A percentile compares a stretch with the other conserved stretches of the same genome.
These are phyloP conservation scores for Rhynchonycteris naso DNA, from an alignment of 2,797 vertebrate genomes.

Conservation along the genomic window DNA sequence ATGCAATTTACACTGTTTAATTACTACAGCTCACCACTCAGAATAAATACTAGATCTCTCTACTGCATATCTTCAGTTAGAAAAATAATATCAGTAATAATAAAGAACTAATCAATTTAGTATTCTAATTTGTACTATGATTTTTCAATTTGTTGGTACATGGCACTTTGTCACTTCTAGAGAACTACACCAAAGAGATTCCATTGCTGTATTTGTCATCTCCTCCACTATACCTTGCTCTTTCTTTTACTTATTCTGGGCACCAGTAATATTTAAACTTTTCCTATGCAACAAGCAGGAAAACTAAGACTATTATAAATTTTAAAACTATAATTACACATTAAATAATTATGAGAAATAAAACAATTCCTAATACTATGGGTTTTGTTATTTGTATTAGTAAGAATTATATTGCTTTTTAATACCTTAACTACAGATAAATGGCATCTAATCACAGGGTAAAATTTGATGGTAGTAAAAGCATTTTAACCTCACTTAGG, in stretches of 20 bases:
- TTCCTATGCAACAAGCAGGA: neutral
- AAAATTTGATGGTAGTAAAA: constrained; percentile 34
- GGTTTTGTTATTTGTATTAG: neutral
- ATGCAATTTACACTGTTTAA: neutral
- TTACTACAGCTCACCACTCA: neutral
- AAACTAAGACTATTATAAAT: constrained; percentile 53
- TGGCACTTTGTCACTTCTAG: neutral
- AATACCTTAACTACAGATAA: constrained; percentile 17
- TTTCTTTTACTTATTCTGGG: constrained; percentile 74
- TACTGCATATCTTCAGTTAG: neutral
- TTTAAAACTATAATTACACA: constrained; percentile 32
- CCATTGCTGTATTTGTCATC: neutral
- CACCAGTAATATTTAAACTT: constrained; percentile 50
- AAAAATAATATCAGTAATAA: neutral
- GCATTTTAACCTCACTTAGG: constrained; percentile 51
- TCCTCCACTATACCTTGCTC: neutral
- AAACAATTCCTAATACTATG: neutral
- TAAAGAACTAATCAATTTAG: neutral
- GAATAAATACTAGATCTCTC: neutral
- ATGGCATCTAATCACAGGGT: constrained; percentile 37
- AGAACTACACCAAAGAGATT: neutral
- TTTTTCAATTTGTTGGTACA: neutral
- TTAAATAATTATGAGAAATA: constrained; percentile 41
- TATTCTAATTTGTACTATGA: neutral
- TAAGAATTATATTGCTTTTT: constrained; percentile 50